These are phyloP conservation scores for Mola mola DNA, from an alignment of 2,113 vertebrate genomes.

Conservation along the genomic window DNA sequence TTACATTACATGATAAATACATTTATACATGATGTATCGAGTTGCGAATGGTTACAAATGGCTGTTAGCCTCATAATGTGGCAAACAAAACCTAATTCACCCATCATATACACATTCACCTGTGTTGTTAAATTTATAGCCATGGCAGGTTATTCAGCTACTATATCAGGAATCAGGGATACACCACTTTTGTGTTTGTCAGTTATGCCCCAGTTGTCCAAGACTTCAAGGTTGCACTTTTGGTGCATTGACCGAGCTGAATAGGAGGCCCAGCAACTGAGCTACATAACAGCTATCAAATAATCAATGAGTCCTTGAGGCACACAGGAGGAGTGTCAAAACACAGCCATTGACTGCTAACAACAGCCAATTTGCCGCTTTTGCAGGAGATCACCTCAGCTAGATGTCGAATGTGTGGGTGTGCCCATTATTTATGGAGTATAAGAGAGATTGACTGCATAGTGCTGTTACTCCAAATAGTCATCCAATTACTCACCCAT, in stretches of 20 bases:
- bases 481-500: slow-evolving; percentile 64
- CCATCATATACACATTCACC: slow-evolving; percentile 6
- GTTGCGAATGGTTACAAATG: slow-evolving; percentile 14
- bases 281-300: slow-evolving; percentile 64
- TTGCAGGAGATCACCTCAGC: slow-evolving; percentile 64
- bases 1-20: slow-evolving; percentile 7
- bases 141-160: slow-evolving; percentile 5
- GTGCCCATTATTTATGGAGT: slow-evolving; percentile 54
- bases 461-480: slow-evolving; percentile 61
- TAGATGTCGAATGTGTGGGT: slow-evolving; percentile 60
- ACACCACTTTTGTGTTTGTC: slow-evolving; percentile 16
- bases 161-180: slow-evolving; percentile 18
- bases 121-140: slow-evolving; percentile 10
- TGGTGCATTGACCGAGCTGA: slow-evolving; percentile 67
- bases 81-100: slow-evolving; percentile 9
- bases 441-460: slow-evolving; percentile 61
- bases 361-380: slow-evolving; percentile 71
- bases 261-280: slow-evolving; percentile 64
- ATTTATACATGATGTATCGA: slow-evolving; percentile 3
- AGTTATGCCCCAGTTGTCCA: slow-evolving; percentile 10
- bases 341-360: slow-evolving; percentile 71
- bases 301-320: slow-evolving; percentile 77
- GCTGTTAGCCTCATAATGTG: slow-evolving; percentile 4
- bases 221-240: slow-evolving; percentile 53
- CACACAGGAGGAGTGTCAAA: slow-evolving; percentile 72